Evolutionary conservation across 92 coral and sea anemone genomes (phyloP).

Genomic region (Porites lobata): DNA sequence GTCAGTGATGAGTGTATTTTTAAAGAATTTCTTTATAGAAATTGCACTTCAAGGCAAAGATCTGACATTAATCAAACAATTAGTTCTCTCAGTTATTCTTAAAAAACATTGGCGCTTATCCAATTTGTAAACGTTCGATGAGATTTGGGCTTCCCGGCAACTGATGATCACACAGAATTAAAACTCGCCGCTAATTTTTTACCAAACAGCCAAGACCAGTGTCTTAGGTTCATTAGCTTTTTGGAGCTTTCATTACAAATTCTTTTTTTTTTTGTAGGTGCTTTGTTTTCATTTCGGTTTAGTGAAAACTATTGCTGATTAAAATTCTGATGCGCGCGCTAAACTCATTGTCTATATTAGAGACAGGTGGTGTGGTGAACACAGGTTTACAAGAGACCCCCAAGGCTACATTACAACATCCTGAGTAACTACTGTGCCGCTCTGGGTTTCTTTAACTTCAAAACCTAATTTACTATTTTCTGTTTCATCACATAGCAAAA

Average conservation of each 20-base stretch:
- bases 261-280: slow-evolving; percentile 15
- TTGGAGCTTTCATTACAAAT: slow-evolving; percentile 4
- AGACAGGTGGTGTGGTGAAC: slow-evolving; percentile 46
- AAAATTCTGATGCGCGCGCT: slow-evolving; percentile 42
- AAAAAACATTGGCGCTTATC: background rate
- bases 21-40: too few relatives aligned
- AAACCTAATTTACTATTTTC: background rate
- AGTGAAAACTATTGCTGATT: slow-evolving; percentile 26
- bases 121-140: slow-evolving; percentile 6
- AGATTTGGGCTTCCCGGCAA: background rate
- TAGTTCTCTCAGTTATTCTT: background rate
- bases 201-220: background rate
- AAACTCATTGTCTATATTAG: slow-evolving; percentile 21
- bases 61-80: background rate
- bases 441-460: slow-evolving; percentile 2
- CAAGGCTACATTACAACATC: slow-evolving; percentile 14
- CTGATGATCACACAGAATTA: background rate
- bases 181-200: background rate
- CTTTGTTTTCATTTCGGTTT: slow-evolving; percentile 33
- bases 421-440: slow-evolving; percentile 3
- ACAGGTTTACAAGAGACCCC: slow-evolving; percentile 38
- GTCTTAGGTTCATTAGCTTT: slow-evolving; percentile 16
- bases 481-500: slow-evolving; percentile 18
- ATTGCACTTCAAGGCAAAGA: background rate
- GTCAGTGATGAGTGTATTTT: background rate